Evolutionary conservation across 2,797 vertebrate genomes (phyloP), one percentile per base, ranked within the genome.

Genomic region (Botia almorhae): DNA sequence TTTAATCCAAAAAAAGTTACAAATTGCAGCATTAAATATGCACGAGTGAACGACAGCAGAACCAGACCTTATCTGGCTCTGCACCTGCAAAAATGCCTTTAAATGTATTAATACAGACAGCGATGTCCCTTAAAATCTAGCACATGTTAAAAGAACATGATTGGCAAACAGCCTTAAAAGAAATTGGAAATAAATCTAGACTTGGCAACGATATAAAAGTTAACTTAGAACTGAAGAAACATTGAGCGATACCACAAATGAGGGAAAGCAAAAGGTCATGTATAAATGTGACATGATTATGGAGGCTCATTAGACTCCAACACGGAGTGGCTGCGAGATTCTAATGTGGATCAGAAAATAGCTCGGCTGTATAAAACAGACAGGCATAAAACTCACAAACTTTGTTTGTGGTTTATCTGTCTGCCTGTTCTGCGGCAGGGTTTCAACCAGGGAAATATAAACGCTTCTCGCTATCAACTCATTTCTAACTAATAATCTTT

Each of bases 251-350:
- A 72, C 55, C 55, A 63, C 46, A 76, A 70, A 84, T 72, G 58
- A 72, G 55, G 58, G 21, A 26, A 67, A 63, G 53, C 68, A 51
- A 85, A 84, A 82, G 81, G 84, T 81, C 78, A 83, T 72, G 67
- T 46, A 69, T 43, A 78, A 82, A 81, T 82, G 74, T 77, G 80
- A 83, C 53, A 74, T 58, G 71, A 82, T 82, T 81, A 82, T 82
- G 69, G 36, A 61, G 81, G 75, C 82, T 83, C 74, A 83, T 83
- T 81, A 81, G 60, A 81, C 43, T 55, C 70, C 67, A 76, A 82
- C 53, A 48, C 29, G 26, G 39, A 78, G 61, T 63, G 33, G 26
- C 23, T 80, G 36, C 10, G 56, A 58, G 53, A 68, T 69, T 68
- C 61, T 76, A 78, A 84, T 84, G 53, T 33, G 46, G 53, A 69